These are phyloP conservation scores for Laodelphax striatellus DNA, from an alignment of 1,140 invertebrate species.

Conservation along the genomic window DNA sequence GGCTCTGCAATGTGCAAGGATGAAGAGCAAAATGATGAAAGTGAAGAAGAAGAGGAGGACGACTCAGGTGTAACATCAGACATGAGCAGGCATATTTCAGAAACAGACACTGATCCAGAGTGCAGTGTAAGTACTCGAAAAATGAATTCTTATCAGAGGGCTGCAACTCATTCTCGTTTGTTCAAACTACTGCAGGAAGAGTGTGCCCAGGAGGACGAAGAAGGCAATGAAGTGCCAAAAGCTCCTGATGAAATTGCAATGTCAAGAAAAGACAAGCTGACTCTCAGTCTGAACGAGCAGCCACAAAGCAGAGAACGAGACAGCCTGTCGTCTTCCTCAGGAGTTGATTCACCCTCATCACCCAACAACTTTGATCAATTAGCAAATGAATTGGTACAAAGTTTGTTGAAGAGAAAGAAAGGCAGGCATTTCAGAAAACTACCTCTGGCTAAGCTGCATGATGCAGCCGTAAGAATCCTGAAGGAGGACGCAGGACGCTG, in stretches of 20 bases:
- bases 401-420: conserved; percentile 38
- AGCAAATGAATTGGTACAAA: conserved; percentile 43
- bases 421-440: conserved; percentile 38
- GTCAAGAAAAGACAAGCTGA: conserved; percentile 28
- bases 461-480: conserved; percentile 39
- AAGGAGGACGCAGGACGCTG: conserved; percentile 36
- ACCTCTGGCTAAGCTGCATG: conserved; percentile 41
- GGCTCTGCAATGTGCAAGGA: conserved; percentile 15
- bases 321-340: conserved; percentile 31
- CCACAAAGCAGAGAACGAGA: conserved; percentile 17
- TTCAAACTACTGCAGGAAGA: conserved; percentile 54
- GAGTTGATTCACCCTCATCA: conserved; percentile 38
- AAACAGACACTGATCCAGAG: conserved; percentile 51
- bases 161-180: conserved; percentile 56
- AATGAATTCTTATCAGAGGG: conserved; percentile 47
- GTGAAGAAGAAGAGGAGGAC: conserved; percentile 35
- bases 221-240: conserved; percentile 11
- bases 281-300: conserved; percentile 27
- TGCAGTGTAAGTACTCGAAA: conserved; percentile 36
- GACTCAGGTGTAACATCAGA: conserved; percentile 61
- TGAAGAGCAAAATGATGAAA: conserved; percentile 36
- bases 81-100: conserved; percentile 53
- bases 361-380: conserved; percentile 40
- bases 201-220: conserved; percentile 29
- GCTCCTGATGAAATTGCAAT: conserved; percentile 17